These are phyloP conservation scores for Alces alces DNA, from an alignment of 2,113 vertebrate genomes.

Conservation along the genomic window DNA sequence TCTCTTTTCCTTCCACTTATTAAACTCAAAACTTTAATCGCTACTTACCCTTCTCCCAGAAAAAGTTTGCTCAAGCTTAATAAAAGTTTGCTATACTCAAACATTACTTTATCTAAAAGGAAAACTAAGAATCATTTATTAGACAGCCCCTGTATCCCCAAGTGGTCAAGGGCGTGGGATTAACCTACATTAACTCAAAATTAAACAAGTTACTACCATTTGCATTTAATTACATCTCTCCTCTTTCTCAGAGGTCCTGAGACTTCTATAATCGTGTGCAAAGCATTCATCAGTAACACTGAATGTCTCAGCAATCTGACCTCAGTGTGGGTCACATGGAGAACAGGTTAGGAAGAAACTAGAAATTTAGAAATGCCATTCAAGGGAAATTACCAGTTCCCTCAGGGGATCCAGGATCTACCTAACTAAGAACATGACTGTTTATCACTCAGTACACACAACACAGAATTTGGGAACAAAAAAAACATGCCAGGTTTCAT, in stretches of 20 bases:
- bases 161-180: slow-evolving; percentile 35
- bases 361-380: neutral
- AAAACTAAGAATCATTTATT: slow-evolving; percentile 23
- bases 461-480: neutral
- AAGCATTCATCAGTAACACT: slow-evolving; percentile 43
- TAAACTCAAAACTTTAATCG: slow-evolving; percentile 9
- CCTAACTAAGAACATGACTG: neutral
- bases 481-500: neutral
- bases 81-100: neutral
- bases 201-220: slow-evolving; percentile 39
- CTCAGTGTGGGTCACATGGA: neutral
- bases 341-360: neutral
- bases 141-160: neutral
- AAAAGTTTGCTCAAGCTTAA: neutral
- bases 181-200: slow-evolving; percentile 50
- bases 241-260: slow-evolving; percentile 17
- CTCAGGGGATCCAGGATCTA: neutral
- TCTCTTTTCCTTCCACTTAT: neutral
- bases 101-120: neutral
- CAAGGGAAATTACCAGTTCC: neutral
- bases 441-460: slow-evolving; percentile 20
- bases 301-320: slow-evolving; percentile 52
- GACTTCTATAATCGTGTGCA: neutral
- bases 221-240: slow-evolving; percentile 32
- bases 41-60: neutral